Percentiles rank a stretch among this genome's conserved stretches.
Conservation (phyloP, 2,113 vertebrate genomes). For the Mirounga angustirostris region DNA sequence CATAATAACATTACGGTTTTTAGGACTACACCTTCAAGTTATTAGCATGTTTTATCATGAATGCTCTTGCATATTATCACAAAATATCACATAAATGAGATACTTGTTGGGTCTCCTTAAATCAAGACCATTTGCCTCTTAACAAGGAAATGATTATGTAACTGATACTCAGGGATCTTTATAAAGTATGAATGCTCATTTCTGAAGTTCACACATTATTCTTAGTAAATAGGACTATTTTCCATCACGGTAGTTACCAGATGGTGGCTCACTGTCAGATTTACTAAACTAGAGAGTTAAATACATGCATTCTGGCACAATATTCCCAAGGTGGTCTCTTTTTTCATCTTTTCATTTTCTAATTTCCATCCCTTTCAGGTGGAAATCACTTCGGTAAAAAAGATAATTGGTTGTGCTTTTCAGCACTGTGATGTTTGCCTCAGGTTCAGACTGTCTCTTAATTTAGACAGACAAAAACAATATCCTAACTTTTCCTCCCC, state of each 20-base stretch:
- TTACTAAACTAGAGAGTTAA: slow-evolving; percentile 69
- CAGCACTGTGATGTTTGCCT: slow-evolving; percentile 81
- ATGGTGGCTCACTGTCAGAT: slow-evolving; percentile 40
- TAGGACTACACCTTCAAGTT: neutral
- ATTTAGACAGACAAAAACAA: slow-evolving; percentile 82
- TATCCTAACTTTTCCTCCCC: slow-evolving; percentile 14
- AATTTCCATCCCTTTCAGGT: slow-evolving; percentile 83
- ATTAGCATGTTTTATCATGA: neutral
- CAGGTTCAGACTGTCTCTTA: slow-evolving; percentile 80
- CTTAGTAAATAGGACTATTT: slow-evolving; percentile 20
- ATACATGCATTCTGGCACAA: slow-evolving; percentile 35
- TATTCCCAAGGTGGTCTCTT: neutral
- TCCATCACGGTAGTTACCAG: slow-evolving; percentile 38
- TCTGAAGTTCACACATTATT: slow-evolving; percentile 51
- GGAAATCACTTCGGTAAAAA: slow-evolving; percentile 81
- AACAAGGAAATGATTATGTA: neutral
- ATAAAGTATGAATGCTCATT: slow-evolving; percentile 52
- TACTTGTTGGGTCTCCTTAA: neutral
- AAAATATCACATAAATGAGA: neutral
- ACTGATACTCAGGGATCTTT: neutral
- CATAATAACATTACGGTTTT: neutral
- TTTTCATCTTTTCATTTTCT: slow-evolving; percentile 80
- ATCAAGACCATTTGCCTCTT: neutral
- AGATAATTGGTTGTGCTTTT: slow-evolving; percentile 86
- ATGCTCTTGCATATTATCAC: neutral